Evolutionary conservation across 2,113 vertebrate species (phyloP).

Genomic region (Cnemophilus loriae): DNA sequence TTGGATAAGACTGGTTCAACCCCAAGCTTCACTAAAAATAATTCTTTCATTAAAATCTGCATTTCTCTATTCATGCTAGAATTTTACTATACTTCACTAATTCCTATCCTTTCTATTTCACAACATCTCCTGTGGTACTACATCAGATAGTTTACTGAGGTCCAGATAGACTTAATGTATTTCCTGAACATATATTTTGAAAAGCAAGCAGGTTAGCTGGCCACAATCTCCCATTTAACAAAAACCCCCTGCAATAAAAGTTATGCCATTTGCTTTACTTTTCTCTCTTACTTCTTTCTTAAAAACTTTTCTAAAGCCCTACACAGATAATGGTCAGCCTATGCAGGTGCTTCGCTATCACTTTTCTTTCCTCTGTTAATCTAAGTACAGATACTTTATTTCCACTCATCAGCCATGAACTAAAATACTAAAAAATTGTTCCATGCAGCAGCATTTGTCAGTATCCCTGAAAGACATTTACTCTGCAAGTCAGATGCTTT

Average conservation of each 20-base stretch:
- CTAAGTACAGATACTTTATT: neutral
- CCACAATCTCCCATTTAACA: neutral
- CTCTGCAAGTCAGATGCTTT: neutral
- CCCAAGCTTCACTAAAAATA: neutral
- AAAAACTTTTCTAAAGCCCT: neutral
- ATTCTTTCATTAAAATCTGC: neutral
- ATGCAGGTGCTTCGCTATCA: neutral
- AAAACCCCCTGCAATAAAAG: neutral
- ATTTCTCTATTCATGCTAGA: neutral
- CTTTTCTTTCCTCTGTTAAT: neutral
- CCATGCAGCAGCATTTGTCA: neutral
- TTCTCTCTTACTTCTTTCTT: neutral
- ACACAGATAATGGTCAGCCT: neutral
- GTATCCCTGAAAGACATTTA: neutral
- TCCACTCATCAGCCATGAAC: neutral
- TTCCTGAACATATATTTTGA: neutral
- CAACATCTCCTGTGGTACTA: neutral
- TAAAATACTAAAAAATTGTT: neutral
- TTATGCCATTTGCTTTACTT: neutral
- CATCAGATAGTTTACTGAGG: neutral
- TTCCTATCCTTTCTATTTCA: neutral
- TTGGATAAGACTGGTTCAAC: neutral
- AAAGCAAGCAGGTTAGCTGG: neutral
- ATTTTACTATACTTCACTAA: neutral
- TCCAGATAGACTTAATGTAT: neutral